Conservation (phyloP, 1,140 invertebrate genomes). For the Diabrotica undecimpunctata region DNA sequence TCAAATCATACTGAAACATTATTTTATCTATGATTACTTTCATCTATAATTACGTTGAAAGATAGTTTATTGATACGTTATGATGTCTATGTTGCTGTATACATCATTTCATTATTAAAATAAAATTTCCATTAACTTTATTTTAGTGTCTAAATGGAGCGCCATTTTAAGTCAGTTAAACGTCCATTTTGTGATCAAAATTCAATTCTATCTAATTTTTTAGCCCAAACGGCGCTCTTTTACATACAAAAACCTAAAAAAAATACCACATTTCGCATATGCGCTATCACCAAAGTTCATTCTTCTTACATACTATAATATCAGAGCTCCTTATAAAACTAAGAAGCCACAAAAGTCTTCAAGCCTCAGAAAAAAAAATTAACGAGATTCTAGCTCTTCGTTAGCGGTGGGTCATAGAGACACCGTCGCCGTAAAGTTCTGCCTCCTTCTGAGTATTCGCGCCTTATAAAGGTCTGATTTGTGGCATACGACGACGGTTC, state of each 20-base stretch:
- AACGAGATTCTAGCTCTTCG: conserved; percentile 34
- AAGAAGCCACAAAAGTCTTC: background rate
- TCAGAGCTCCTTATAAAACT: background rate
- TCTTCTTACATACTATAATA: background rate
- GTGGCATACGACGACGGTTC: conserved; percentile 55
- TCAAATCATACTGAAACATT: too few relatives aligned
- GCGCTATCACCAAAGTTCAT: conserved; percentile 1
- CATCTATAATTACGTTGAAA: too few relatives aligned
- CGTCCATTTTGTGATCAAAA: too few relatives aligned
- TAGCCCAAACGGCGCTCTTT: too few relatives aligned
- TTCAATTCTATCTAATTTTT: too few relatives aligned
- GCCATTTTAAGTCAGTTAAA: too few relatives aligned
- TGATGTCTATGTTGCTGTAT: too few relatives aligned
- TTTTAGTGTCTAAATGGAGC: too few relatives aligned
- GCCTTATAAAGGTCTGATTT: conserved; percentile 57
- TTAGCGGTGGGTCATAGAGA: conserved; percentile 54
- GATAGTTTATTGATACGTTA: too few relatives aligned
- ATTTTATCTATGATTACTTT: too few relatives aligned
- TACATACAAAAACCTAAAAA: background rate
- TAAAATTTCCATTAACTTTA: too few relatives aligned
- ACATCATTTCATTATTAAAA: too few relatives aligned
- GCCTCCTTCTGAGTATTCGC: conserved; percentile 53
- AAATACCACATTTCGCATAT: background rate
- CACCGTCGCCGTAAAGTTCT: conserved; percentile 55
- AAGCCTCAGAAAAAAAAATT: conserved; percentile 13